phyloP scores from a whole-genome alignment of 2,113 vertebrate species.

The Lepisosteus osseus region DNA sequence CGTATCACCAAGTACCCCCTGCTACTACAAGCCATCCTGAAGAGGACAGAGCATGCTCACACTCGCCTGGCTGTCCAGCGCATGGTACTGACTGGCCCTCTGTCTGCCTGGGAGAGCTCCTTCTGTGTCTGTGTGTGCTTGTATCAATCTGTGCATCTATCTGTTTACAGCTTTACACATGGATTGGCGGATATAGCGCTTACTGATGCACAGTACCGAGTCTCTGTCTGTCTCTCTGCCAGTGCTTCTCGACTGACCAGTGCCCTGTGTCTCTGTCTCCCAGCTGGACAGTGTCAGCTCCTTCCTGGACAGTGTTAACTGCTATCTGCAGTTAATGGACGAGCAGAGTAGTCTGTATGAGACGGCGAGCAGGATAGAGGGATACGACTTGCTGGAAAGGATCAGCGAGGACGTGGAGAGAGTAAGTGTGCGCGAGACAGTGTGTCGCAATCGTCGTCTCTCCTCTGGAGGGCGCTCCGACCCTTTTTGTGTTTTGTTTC shows the following conservation, averaged over 20 bases:
- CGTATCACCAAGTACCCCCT: constrained; percentile 74
- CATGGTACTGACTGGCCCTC: constrained; percentile 49
- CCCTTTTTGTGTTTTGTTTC: too few relatives aligned
- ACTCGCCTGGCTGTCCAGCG: constrained; percentile 42
- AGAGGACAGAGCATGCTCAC: constrained; percentile 47
- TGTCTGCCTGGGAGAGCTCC: too few relatives aligned
- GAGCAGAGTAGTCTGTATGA: constrained; percentile 53
- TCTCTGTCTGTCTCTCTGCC: neutral
- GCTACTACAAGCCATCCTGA: constrained; percentile 62
- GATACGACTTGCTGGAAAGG: constrained; percentile 58
- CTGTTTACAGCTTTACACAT: too few relatives aligned
- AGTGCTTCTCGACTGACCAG: neutral
- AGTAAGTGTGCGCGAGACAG: constrained; percentile 42
- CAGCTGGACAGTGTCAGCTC: constrained; percentile 55
- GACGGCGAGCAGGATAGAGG: constrained; percentile 61
- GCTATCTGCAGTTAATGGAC: constrained; percentile 51
- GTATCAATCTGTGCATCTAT: too few relatives aligned
- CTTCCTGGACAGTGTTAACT: constrained; percentile 65
- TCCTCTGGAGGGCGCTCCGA: too few relatives aligned
- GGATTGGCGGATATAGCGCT: too few relatives aligned
- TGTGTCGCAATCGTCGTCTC: neutral
- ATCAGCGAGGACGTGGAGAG: constrained; percentile 67
- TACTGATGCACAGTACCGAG: neutral
- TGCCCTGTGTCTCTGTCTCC: constrained; percentile 10
- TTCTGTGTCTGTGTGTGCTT: too few relatives aligned